A percentile compares a stretch with the other conserved stretches of the same genome.
Evolutionary conservation across 2,888 invertebrate genomes (phyloP).

Genomic region (Andrena bicolor): DNA sequence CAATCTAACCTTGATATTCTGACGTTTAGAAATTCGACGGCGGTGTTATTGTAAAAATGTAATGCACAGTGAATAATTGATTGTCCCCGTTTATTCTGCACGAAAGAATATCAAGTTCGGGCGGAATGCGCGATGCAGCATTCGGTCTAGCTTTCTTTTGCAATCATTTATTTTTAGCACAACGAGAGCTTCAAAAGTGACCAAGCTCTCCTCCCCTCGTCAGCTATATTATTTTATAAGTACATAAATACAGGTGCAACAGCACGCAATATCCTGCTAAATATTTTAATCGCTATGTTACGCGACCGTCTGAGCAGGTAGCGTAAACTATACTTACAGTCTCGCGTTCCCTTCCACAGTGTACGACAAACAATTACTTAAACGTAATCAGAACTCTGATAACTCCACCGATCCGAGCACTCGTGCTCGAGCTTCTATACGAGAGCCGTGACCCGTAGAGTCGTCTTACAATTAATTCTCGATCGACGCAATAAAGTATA

Average conservation of each 20-base stretch:
- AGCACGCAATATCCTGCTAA: constrained; percentile 27
- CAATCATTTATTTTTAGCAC: constrained; percentile 60
- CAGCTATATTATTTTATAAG: constrained; percentile 46
- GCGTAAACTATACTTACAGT: not conserved
- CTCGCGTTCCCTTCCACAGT: not conserved
- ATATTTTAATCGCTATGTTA: constrained; percentile 32
- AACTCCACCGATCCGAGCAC: constrained; percentile 24
- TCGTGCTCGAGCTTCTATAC: not conserved
- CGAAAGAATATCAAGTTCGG: constrained; percentile 30
- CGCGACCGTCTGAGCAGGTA: constrained; percentile 22
- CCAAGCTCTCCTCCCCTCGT: constrained; percentile 19
- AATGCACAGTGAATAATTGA: constrained; percentile 47
- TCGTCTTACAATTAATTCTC: not conserved
- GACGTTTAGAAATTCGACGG: constrained; percentile 64
- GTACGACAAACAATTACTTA: constrained; percentile 14
- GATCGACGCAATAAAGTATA: not conserved
- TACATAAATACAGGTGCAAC: constrained; percentile 47
- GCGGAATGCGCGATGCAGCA: constrained; percentile 51
- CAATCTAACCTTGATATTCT: constrained; percentile 65
- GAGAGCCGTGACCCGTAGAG: not conserved
- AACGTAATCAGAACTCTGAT: not conserved
- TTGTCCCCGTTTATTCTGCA: constrained; percentile 17
- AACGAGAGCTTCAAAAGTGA: constrained; percentile 45
- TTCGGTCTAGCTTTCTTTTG: constrained; percentile 35
- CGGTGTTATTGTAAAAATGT: constrained; percentile 58